phyloP scores from a whole-genome alignment of 2,888 invertebrate genomes.

The Miltochrista miniata region DNA sequence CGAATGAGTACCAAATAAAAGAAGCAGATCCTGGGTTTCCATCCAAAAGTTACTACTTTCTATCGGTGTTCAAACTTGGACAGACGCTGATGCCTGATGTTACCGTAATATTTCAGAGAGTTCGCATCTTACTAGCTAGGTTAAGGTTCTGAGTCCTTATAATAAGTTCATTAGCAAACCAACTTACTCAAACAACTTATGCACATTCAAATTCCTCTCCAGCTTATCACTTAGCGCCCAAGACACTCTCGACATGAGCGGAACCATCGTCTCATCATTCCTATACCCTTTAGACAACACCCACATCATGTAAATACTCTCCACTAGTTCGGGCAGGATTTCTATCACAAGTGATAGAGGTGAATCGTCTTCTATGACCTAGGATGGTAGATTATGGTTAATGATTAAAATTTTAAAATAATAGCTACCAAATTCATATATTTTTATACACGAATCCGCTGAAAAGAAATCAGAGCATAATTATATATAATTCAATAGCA shows the following conservation, averaged over 20 bases:
- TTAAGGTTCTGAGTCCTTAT: no score
- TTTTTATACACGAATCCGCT: no score
- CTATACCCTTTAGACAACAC: constrained; percentile 93
- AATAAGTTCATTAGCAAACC: not conserved
- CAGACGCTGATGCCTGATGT: no score
- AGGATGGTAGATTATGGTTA: not conserved
- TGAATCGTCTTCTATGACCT: constrained; percentile 88
- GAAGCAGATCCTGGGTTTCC: no score
- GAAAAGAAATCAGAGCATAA: no score
- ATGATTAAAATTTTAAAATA: not conserved
- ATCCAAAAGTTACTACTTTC: no score
- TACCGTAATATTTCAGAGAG: no score
- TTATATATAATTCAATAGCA: no score
- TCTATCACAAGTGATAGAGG: constrained; percentile 89
- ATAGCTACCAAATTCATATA: no score
- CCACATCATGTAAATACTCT: constrained; percentile 95
- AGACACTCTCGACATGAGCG: constrained; percentile 91
- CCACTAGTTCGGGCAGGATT: constrained; percentile 90
- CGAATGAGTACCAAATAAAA: no score
- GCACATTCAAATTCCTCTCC: constrained; percentile 87
- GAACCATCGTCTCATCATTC: constrained; percentile 93
- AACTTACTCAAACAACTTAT: constrained; percentile 89
- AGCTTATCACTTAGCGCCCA: constrained; percentile 92
- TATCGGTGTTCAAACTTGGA: no score
- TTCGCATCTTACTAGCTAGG: no score